Evolutionary conservation across 1,140 invertebrate species (phyloP).

Genomic region (Hesperophylax magnus): DNA sequence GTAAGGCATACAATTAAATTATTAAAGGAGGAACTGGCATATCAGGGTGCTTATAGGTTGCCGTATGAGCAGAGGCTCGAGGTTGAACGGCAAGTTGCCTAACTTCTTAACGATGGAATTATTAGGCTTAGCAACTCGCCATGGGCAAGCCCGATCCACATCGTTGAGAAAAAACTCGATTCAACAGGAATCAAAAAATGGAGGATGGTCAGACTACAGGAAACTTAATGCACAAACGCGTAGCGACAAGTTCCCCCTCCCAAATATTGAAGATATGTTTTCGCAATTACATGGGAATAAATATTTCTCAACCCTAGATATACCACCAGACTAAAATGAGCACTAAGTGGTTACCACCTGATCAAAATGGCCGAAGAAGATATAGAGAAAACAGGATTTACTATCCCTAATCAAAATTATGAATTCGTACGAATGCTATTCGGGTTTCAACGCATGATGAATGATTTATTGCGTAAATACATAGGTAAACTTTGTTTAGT

Average conservation of each 20-base stretch:
- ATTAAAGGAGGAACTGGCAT: neutral
- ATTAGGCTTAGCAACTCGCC: neutral
- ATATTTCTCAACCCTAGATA: neutral
- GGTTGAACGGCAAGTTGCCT: neutral
- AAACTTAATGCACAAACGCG: neutral
- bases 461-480: neutral
- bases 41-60: neutral
- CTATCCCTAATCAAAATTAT: neutral
- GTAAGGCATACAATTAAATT: no score
- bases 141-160: neutral
- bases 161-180: slow-evolving; percentile 1
- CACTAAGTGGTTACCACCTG: neutral
- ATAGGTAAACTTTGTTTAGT: neutral
- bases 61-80: neutral
- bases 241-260: neutral
- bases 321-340: no score
- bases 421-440: neutral
- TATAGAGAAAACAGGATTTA: neutral
- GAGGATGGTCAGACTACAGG: slow-evolving; percentile 12
- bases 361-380: neutral
- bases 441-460: slow-evolving; percentile 12
- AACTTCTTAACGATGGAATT: neutral
- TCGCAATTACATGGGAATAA: neutral
- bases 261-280: neutral
- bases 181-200: neutral